Evolutionary conservation across 2,888 invertebrate species (phyloP), one percentile per base, ranked within the genome.

Genomic region (Therioaphis trifolii): DNA sequence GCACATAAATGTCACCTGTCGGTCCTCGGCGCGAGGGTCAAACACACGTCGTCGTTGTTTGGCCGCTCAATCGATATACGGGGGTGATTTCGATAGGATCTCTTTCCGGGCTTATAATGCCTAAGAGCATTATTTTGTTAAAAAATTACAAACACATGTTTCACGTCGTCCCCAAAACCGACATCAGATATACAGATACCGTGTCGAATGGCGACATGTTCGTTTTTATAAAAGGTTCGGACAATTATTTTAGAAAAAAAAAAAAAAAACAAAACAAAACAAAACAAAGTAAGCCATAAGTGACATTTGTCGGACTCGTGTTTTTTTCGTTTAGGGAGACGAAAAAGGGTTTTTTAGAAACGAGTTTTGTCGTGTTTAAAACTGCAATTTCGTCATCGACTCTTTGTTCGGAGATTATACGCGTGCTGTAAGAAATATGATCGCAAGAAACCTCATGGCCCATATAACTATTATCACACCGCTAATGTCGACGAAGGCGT

Each of bases 1-100:
- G 21, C 24, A 80, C 69, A 80, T 80, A 80, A 80, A 71, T 61
- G 79, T 80, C 79, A 80, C 79, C 79, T 80, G 79, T 49, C 58
- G 58, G 21, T 24, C 35, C 35, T 7, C 4, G 4, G 55, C 18
- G 18, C 4, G 40, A 55, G 66, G 78, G 68, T 79, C 68, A 40
- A 40, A n/a, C 40, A 4, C 43, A 24, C 12, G 18, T 14, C 12
- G 18, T 58, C 43, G 69, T 3, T 18, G 21, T 43, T 35, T 35
- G n/a, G 40, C n/a, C 78, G 40, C 24, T 78, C 46, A 58, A 69
- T 79, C 58, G 58, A 78, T 69, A 49, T 7, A 35, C 35, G n/a
- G n/a, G 49, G 9, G 35, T 78, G 52, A 68, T 40, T 78, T 55
- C 69, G 79, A 78, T 78, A 66, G 24, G 63, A 79, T 79, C 79